Conservation (phyloP, 1,140 invertebrate genomes). For the Hirudo medicinalis region DNA sequence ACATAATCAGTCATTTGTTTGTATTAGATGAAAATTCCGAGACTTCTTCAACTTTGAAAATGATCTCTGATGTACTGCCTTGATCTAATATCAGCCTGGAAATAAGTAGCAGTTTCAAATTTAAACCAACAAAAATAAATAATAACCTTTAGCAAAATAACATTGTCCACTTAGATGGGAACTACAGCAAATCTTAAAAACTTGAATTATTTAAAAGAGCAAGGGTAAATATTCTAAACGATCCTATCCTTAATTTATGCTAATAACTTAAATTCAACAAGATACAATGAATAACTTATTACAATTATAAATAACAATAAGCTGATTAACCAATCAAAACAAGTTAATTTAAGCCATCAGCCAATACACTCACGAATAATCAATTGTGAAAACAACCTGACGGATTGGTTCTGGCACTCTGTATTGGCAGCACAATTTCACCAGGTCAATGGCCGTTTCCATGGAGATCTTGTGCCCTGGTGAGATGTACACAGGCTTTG, state of each 20-base stretch:
- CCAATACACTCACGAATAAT: too few species aligned
- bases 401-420: constrained; percentile 43
- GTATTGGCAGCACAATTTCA: constrained; percentile 37
- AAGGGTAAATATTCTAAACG: too few species aligned
- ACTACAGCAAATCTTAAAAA: too few species aligned
- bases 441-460: constrained; percentile 37
- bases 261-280: neutral
- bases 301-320: too few species aligned
- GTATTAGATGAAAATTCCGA: neutral
- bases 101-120: constrained; percentile 20
- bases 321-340: too few species aligned
- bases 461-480: constrained; percentile 42
- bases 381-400: constrained; percentile 28
- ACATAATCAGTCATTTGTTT: too few species aligned
- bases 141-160: too few species aligned
- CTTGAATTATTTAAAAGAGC: too few species aligned
- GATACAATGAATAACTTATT: too few species aligned
- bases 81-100: constrained; percentile 34
- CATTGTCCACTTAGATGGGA: too few species aligned
- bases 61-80: constrained; percentile 30
- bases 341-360: too few species aligned
- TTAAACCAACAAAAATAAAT: too few species aligned
- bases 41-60: neutral
- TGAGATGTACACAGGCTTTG: constrained; percentile 43
- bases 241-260: neutral